Evolutionary conservation across 2,797 vertebrate species (phyloP).

Genomic region (Coregonus sp.): DNA sequence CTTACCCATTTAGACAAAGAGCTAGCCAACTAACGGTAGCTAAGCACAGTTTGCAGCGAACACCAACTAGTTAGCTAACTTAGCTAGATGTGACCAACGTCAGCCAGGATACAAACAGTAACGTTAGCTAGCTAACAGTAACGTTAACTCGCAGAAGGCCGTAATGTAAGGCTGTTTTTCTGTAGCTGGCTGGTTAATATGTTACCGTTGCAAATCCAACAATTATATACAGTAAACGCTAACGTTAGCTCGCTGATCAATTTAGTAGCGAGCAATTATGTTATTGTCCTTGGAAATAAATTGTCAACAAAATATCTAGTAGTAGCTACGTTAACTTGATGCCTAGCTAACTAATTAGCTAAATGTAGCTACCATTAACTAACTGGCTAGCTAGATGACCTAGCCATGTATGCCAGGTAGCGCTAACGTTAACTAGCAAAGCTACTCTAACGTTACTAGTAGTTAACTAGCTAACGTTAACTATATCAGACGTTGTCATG

Average conservation of each 20-base stretch:
- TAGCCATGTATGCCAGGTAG: neutral
- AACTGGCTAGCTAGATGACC: neutral
- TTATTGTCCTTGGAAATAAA: neutral
- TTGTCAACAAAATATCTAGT: neutral
- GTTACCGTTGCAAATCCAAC: neutral
- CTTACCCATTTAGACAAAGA: constrained; percentile 57
- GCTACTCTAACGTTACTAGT: neutral
- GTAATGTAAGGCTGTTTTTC: neutral
- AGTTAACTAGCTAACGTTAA: neutral
- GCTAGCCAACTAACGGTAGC: constrained; percentile 27
- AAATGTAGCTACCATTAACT: neutral
- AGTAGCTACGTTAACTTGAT: neutral
- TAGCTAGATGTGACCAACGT: constrained; percentile 1
- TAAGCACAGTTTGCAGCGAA: constrained; percentile 11
- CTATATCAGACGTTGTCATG: constrained; percentile 5
- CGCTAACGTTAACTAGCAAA: constrained; percentile 11
- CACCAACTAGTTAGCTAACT: constrained; percentile 5
- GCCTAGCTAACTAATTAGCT: neutral
- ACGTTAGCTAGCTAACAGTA: neutral
- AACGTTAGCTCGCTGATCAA: neutral
- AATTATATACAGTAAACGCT: neutral
- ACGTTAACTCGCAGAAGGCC: neutral
- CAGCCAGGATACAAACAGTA: no score
- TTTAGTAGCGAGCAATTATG: neutral
- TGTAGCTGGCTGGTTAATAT: neutral